Base-by-base conservation (phyloP, 2,888 invertebrate species). In the Scaptomyza flava region DNA sequence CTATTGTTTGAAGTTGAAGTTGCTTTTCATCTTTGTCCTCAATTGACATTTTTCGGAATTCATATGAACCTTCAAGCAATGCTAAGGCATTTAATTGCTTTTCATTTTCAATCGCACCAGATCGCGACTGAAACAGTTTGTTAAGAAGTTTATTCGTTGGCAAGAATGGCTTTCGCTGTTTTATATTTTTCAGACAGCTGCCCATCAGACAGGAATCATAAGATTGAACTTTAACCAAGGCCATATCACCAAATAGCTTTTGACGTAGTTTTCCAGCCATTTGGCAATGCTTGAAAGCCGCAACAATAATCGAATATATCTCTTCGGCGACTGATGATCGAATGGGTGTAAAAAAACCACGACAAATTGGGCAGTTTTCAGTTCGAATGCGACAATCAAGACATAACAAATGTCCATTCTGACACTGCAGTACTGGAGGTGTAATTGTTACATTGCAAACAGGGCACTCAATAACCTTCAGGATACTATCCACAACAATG, bases 321-420 rank as follows among this genome's bases (percentile, higher is more conserved):
- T 93, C 93, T 87, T 94, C 94, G 33, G 93, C 93, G 61, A 94
- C 90, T 61, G 93, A 89, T n/a, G 93, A 93, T 67, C 93, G 91
- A 58, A 93, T 93, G 62, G 93, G 91, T 33, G 90, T 91, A 62
- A 93, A 93, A 72, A 93, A 92, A 45, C 94, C 93, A 42, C 95
- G 92, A 79, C 95, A 95, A 3, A 95, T 93, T 1, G 95, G 95
- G 87, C 95, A 95, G 61, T 93, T 92, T 68, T 93, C 93, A 20
- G 94, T 93, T 85, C 94, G 94, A 14, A 93, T 91, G 77, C 94
- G 93, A 81, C 95, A 95, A 64, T 92, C 92, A 36, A 93, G 92
- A 87, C 95, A 95, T 47, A 95, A 93, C 68, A 95, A 92, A 87
- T 95, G 95, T 0, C 95, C 95, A 79, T 94, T 94, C 58, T 94